Conservation (phyloP, 2,797 vertebrate species). For the Erethizon dorsatum region DNA sequence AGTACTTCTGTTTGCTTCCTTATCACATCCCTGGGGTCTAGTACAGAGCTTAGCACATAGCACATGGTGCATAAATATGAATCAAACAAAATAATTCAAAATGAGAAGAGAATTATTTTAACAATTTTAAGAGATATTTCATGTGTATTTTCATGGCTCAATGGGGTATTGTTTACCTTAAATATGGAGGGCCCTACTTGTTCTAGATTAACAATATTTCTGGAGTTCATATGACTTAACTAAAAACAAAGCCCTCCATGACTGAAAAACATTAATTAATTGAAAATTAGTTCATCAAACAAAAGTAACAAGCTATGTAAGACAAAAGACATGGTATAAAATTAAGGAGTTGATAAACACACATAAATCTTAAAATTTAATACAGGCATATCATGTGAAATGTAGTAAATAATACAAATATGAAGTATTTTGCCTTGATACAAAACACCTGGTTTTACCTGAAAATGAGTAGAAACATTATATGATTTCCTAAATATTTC, state of each 20-base stretch:
- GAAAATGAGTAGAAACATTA: not conserved
- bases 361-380: not conserved
- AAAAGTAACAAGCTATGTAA: not conserved
- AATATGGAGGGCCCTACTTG: not conserved
- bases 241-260: not conserved
- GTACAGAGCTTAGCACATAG: not conserved
- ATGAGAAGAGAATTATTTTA: not conserved
- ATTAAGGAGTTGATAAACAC: not conserved
- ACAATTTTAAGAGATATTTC: not conserved
- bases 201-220: not conserved
- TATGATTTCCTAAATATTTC: constrained; percentile 14
- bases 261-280: constrained; percentile 1
- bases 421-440: not conserved
- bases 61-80: not conserved
- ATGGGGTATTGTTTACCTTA: not conserved
- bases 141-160: not conserved
- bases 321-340: not conserved
- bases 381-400: not conserved
- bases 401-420: not conserved
- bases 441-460: not conserved
- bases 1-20: not conserved
- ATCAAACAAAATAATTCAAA: not conserved
- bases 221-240: not conserved
- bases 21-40: no score
- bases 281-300: not conserved